Base-by-base conservation (phyloP, 2,797 vertebrate species). In the Artibeus lituratus region DNA sequence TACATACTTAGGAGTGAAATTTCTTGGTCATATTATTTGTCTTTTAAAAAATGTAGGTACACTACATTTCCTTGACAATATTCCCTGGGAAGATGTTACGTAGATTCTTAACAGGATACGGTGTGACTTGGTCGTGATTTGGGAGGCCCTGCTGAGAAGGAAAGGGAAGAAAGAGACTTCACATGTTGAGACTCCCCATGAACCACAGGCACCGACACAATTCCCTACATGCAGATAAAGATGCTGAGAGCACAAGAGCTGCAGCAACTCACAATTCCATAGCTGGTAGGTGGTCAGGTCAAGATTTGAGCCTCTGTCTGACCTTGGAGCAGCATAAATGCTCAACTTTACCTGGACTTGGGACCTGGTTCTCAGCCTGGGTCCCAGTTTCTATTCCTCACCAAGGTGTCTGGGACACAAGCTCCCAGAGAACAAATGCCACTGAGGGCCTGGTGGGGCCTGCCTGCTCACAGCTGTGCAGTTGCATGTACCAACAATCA, bases 231-330 rank as follows among this genome's bases (percentile, higher is more conserved):
- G 11, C 42, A 62, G 39, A 32, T 0, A 19, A 62, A 29, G 89
- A 37, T 7, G 7, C 5, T 0, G 32, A 51, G 47, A 21, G 7
- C 0, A 4, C 2, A 0, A 49, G 24, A 37, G 53, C 7, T 16
- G 32, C 7, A 7, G 42, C 5, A 42, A 42, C 26, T 77, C 35
- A 32, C 4, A 6, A 2, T 1, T 59, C n/a, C 5, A 3, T 9
- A 4, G 39, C 0, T 44, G 5, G 11, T 5, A 49, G 55, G 10
- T 3, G 32, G 65, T 1, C 18, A 87, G 65, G 65, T 39, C n/a
- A 18, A 35, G 29, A 8, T 5, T 8, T 7, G 35, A 69, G 32
- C 9, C 10, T 51, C 1, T 0, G 29, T 57, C 69, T 55, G 74
- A 57, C 8, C 62, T 49, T 47, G 29, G 62, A 44, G 74, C 62